Base-by-base conservation (phyloP, 1,140 invertebrate genomes). In the Polyergus mexicanus region DNA sequence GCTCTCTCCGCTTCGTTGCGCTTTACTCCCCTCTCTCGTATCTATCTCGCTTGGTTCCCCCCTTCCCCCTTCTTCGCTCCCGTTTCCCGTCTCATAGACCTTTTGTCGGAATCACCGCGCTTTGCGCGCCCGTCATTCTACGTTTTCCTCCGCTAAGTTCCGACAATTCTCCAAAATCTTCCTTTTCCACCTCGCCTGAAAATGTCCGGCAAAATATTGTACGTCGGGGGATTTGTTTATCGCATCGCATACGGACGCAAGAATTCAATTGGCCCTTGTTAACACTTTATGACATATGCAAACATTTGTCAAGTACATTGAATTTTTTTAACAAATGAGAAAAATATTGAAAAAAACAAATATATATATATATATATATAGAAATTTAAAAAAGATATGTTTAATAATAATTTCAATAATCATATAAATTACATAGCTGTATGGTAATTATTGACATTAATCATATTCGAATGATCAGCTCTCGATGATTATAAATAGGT, bases 81-180 rank as follows among this genome's bases (percentile, higher is more conserved):
- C 84, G 51, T 35, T 62, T 77, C 58, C 35, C 44, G 28, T 25
- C 38, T 2, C 13, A 4, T n/a, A 4, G 16, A 22, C 32, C 51
- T 51, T 69, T 86, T 80, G 41, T 86, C 69, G 63, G 32, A 71
- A 51, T 58, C 60, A 51, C 35, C 41, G 77, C 44, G 35, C 56
- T 6, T 58, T 22, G 38, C 22, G 38, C 22, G 69, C 10, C 11
- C 22, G n/a, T 60, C 35, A 66, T 69, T 35, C 54, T 38, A 22
- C 41, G 10, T 44, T 44, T 76, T 69, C 11, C 44, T 66, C 44
- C 16, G 66, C 44, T 54, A 60, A 22, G 22, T 77, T 71, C 6
- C 63, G 41, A 77, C 88, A 69, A 86, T 84, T 87, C 60, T 62
- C 60, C 5, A 47, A 80, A 77, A 90, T 87, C 88, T 87, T 78